Evolutionary conservation across 2,797 vertebrate species (phyloP).

Genomic region (Sarcoramphus papa): DNA sequence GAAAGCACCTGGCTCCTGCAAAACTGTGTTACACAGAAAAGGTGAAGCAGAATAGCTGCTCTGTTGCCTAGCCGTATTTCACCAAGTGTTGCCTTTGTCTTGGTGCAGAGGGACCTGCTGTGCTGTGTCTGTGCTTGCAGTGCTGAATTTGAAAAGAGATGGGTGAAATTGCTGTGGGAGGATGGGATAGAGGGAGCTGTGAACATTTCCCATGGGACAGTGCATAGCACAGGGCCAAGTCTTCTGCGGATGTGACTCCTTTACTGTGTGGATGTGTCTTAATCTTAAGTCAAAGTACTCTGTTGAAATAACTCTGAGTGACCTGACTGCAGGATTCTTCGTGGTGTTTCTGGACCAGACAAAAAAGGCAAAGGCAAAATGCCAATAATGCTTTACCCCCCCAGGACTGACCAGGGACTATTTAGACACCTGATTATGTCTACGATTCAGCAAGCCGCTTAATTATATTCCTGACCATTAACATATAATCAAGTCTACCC

Average conservation of each 20-base stretch:
- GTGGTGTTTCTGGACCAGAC: not conserved
- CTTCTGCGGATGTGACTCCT: not conserved
- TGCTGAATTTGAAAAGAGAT: not conserved
- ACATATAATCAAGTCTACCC: not conserved
- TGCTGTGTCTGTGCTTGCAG: not conserved
- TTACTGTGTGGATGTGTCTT: not conserved
- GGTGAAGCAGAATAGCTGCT: not conserved
- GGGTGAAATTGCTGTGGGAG: not conserved
- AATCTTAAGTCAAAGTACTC: not conserved
- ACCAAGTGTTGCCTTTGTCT: not conserved
- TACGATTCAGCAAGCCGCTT: rapidly evolving
- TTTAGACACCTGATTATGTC: not conserved
- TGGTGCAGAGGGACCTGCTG: rapidly evolving
- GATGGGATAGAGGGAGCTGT: not conserved
- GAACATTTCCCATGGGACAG: not conserved
- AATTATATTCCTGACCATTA: not conserved
- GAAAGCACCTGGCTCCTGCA: not conserved
- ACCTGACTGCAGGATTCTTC: not conserved
- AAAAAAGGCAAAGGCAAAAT: not conserved
- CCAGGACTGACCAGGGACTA: not conserved
- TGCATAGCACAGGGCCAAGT: not conserved
- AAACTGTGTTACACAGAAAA: not conserved
- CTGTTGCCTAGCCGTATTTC: not conserved
- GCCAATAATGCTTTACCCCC: not conserved
- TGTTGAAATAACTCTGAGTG: not conserved